phyloP scores from a whole-genome alignment of 2,888 invertebrate species.

The Neocrepidodera transversa region DNA sequence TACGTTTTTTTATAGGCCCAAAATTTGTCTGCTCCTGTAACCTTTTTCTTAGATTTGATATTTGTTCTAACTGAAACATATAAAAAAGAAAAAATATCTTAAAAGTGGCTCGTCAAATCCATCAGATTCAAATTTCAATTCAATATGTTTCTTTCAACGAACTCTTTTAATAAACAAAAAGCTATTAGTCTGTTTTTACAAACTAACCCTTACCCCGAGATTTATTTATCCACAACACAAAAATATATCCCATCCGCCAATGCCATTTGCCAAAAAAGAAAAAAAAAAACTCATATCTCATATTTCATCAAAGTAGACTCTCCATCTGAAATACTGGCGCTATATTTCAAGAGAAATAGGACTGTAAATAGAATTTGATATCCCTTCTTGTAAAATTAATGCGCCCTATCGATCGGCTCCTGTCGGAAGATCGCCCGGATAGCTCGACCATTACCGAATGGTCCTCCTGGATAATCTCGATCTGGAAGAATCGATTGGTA shows the following conservation, averaged over 20 bases:
- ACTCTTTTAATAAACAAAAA: neutral
- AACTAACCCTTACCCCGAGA: neutral
- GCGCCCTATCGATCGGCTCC: constrained; percentile 56
- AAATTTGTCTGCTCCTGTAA: too few species aligned
- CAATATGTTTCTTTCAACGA: neutral
- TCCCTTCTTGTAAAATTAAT: constrained; percentile 36
- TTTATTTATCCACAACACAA: too few species aligned
- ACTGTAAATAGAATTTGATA: constrained; percentile 36
- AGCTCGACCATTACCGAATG: constrained; percentile 48
- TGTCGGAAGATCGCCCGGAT: constrained; percentile 53
- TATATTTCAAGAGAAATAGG: constrained; percentile 25
- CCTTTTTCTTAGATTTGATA: too few species aligned
- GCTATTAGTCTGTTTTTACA: neutral
- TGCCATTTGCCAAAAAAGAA: neutral
- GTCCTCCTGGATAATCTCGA: constrained; percentile 34
- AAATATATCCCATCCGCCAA: neutral
- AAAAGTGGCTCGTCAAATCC: too few species aligned
- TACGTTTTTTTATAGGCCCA: too few species aligned
- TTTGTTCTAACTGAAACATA: too few species aligned
- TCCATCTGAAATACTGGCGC: constrained; percentile 15
- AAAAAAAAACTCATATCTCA: constrained; percentile 11
- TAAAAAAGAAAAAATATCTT: too few species aligned
- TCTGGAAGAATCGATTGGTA: constrained; percentile 27
- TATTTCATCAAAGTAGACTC: constrained; percentile 21
- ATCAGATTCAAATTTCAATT: too few species aligned